A percentile compares a stretch with the other conserved stretches of the same genome.
phyloP scores from a whole-genome alignment of 2,113 vertebrate species.

The Sorex fumeus region DNA sequence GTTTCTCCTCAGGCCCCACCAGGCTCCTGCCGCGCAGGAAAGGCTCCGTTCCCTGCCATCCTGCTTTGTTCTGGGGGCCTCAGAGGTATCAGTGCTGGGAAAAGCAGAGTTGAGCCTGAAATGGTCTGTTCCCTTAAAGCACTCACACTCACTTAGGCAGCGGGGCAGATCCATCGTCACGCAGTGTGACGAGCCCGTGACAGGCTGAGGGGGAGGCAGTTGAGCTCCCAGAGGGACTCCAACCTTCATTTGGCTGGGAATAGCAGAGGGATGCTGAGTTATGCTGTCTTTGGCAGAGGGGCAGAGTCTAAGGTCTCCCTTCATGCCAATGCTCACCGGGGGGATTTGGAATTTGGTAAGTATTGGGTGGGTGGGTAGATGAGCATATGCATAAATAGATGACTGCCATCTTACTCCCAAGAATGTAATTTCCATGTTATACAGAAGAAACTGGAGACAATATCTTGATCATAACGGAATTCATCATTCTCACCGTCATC shows the following conservation, averaged over 20 bases:
- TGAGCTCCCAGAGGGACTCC: neutral
- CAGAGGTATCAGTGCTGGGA: neutral
- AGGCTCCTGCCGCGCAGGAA: neutral
- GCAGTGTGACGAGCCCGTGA: neutral
- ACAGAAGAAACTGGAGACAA: slow-evolving; percentile 13
- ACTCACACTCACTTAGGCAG: neutral
- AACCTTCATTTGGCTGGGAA: neutral
- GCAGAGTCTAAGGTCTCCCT: neutral
- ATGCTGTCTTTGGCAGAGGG: neutral
- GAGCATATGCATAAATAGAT: neutral
- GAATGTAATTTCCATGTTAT: neutral
- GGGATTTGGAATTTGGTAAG: neutral
- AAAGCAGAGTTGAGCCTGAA: neutral
- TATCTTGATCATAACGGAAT: neutral
- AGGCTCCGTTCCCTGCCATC: neutral
- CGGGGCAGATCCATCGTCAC: neutral
- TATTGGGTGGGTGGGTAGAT: neutral
- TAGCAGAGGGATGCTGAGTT: neutral
- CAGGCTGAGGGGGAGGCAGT: neutral
- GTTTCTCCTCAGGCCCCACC: neutral
- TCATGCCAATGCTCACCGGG: neutral
- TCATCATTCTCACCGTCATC: no score
- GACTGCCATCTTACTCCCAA: neutral
- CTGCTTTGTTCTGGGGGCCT: neutral
- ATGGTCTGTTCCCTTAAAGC: neutral